Conservation (phyloP, 1,140 invertebrate species). For the Penaeus chinensis region DNA sequence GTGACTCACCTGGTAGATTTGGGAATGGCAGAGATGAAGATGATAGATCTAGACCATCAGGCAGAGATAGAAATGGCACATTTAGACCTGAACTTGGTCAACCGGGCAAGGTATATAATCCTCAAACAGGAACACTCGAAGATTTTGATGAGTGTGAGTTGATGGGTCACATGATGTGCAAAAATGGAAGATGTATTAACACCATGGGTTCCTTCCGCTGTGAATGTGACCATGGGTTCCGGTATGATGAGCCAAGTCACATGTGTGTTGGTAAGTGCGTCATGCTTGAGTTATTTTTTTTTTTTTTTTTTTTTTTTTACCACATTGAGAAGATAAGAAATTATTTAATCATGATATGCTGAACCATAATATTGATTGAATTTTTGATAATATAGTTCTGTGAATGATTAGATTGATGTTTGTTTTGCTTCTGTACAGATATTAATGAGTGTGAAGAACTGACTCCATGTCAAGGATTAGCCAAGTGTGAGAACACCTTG, state of each 20-base stretch:
- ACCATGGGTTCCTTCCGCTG: conserved; percentile 82
- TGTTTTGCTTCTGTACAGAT: conserved; percentile 69
- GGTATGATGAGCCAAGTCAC: conserved; percentile 81
- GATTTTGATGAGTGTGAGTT: conserved; percentile 85
- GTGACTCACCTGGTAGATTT: background rate
- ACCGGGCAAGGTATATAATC: conserved; percentile 81
- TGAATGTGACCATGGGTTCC: conserved; percentile 77
- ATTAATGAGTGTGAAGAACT: conserved; percentile 77
- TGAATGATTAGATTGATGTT: background rate
- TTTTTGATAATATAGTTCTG: no score
- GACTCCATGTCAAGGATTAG: conserved; percentile 81
- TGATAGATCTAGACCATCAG: conserved; percentile 4
- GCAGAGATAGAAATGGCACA: conserved; percentile 12
- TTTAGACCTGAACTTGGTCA: conserved; percentile 32
- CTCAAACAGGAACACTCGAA: conserved; percentile 80
- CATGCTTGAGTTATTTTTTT: no score
- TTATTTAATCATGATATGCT: background rate
- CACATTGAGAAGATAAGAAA: background rate
- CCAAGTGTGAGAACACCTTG: conserved; percentile 81
- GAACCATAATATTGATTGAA: background rate
- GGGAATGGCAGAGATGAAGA: background rate
- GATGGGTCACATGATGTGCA: conserved; percentile 87
- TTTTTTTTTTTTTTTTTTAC: background rate
- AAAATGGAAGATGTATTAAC: conserved; percentile 84
- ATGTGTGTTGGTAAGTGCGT: conserved; percentile 76